A percentile compares a stretch with the other conserved stretches of the same genome.
These are phyloP conservation scores for Perca flavescens DNA, from an alignment of 2,113 vertebrate species.

Conservation along the genomic window DNA sequence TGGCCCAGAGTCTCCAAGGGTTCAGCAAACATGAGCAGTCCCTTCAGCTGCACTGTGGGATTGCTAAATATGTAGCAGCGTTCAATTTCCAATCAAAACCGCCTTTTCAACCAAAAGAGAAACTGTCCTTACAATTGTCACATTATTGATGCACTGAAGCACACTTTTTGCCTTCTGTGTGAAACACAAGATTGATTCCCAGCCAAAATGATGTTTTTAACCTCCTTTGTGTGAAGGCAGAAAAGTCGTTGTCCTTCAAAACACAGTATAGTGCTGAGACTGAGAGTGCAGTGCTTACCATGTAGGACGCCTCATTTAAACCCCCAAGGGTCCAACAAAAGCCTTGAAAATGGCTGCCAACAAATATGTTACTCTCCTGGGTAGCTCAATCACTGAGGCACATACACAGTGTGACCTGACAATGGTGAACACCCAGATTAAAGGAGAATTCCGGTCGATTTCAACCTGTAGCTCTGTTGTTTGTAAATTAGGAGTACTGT, in stretches of 20 bases:
- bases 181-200: constrained; percentile 8
- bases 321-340: constrained; percentile 14
- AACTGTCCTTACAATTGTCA: not conserved
- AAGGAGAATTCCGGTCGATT: no score
- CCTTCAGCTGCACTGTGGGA: not conserved
- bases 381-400: constrained; percentile 8
- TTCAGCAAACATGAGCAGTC: constrained; percentile 1
- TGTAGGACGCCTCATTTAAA: constrained; percentile 16
- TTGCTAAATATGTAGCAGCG: not conserved
- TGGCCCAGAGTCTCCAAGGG: constrained; percentile 1
- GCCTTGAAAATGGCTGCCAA: constrained; percentile 12
- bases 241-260: constrained; percentile 27
- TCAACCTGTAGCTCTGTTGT: no score
- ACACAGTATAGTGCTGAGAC: constrained; percentile 38
- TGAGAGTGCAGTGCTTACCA: constrained; percentile 22
- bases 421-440: not conserved
- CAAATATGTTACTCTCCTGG: not conserved
- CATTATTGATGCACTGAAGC: not conserved
- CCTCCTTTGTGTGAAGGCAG: constrained; percentile 25
- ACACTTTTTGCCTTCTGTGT: not conserved
- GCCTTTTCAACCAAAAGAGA: constrained; percentile 13
- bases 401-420: not conserved
- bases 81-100: constrained; percentile 19
- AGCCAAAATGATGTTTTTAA: constrained; percentile 27
- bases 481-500: no score